A percentile compares a stretch with the other conserved stretches of the same genome.
Conservation (phyloP, 2,797 vertebrate genomes). For the Rhinatrema bivittatum region DNA sequence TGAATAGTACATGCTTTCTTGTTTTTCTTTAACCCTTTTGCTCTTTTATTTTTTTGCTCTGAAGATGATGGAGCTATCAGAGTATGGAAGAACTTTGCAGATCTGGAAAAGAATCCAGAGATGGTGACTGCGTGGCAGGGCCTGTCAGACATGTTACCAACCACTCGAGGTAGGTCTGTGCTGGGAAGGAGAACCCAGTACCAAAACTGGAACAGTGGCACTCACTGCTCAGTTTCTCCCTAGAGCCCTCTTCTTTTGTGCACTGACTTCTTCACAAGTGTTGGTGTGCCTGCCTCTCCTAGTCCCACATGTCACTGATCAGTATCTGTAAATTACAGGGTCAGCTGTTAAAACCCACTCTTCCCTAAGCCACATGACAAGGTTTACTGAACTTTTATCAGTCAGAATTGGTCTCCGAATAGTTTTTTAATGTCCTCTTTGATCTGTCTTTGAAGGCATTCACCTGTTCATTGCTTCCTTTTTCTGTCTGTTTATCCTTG, state of each 20-base stretch:
- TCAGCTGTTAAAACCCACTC: no score
- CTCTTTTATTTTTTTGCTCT: slow-evolving; percentile 9
- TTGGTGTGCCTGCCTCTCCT: no score
- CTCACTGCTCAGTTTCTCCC: slow-evolving; percentile 19
- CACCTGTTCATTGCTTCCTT: slow-evolving; percentile 7
- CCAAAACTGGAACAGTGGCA: neutral
- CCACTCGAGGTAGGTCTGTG: slow-evolving; percentile 74
- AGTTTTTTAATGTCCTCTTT: slow-evolving; percentile 1
- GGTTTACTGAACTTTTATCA: no score
- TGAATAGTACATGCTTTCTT: no score
- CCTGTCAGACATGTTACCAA: slow-evolving; percentile 94
- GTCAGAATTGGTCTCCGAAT: no score
- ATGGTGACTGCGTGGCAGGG: slow-evolving; percentile 98
- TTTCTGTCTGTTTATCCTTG: no score
- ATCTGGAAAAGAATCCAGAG: slow-evolving; percentile 91
- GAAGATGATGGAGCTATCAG: slow-evolving; percentile 87
- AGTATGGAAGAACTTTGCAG: slow-evolving; percentile 97
- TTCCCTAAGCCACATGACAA: no score
- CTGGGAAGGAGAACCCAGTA: neutral
- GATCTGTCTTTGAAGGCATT: slow-evolving; percentile 9
- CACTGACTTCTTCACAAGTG: no score
- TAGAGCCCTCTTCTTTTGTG: no score
- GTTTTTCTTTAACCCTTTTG: no score
- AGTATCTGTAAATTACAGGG: no score
- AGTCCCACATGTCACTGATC: no score